Base-by-base conservation (phyloP, 2,888 invertebrate species). In the Spilarctia lutea region DNA sequence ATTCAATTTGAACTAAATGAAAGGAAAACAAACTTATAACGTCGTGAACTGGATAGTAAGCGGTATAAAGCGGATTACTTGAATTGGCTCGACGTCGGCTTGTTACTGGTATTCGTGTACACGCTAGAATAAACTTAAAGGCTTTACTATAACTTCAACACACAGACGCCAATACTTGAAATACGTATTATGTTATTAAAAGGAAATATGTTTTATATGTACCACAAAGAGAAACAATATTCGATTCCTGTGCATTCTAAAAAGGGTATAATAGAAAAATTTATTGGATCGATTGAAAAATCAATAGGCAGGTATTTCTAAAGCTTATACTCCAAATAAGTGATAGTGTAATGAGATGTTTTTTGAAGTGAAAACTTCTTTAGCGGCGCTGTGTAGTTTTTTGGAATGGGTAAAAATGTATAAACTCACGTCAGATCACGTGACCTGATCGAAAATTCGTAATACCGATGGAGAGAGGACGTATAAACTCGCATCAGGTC, bases 41-140 rank as follows among this genome's bases (percentile, higher is more conserved):
- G 27, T 63, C 30, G 63, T 63, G 30, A n/a, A 60, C 27, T 16
- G 27, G 27, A 63, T 73, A 71, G 63, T 67, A 71, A 75, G 79
- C 77, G 74, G 77, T 71, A 72, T 45, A 75, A 81, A 79, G 79
- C 77, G 72, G 56, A 82, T 82, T 83, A 83, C 72, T 65, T 68
- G 68, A 13, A 65, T 71, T 65, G 65, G 63, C 30, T 63, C 7
- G 63, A 63, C 30, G 27, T 27, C 30, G 16, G 18, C 18, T 63
- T 63, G 63, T 63, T 27, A 63, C 30, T 27, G 11, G 60, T 63
- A 27, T 63, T 30, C 6, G 63, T 63, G 63, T 30, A 63, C 30
- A 63, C 30, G 30, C 30, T 63, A 63, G 27, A 63, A 30, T 30
- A 63, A 63, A 27, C 63, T 30, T 63, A 3, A 30, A 16, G 16